phyloP scores from a whole-genome alignment of 2,888 invertebrate genomes.

The Melinopterus prodromus region DNA sequence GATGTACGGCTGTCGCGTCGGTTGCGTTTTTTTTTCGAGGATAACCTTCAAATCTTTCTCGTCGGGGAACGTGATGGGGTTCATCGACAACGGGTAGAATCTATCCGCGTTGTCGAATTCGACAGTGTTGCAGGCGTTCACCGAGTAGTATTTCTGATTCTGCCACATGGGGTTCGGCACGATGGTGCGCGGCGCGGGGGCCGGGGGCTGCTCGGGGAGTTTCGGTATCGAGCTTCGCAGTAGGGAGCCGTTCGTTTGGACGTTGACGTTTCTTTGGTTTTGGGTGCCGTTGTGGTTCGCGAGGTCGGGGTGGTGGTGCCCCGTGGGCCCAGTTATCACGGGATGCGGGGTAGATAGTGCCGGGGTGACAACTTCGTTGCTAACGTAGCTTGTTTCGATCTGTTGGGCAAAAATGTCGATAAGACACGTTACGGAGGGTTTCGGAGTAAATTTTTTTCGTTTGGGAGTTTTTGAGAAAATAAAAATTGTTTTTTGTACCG shows the following conservation, averaged over 20 bases:
- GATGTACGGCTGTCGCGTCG: background rate
- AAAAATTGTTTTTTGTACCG: too few species aligned
- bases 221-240: slow-evolving; percentile 17
- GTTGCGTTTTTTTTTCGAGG: background rate
- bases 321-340: background rate
- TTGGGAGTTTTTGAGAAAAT: too few species aligned
- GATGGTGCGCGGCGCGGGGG: slow-evolving; percentile 14
- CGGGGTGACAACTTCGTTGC: background rate
- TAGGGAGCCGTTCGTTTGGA: slow-evolving; percentile 4
- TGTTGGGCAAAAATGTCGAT: background rate
- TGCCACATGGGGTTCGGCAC: slow-evolving; percentile 46
- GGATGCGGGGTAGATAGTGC: background rate
- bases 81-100: slow-evolving; percentile 56
- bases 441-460: too few species aligned
- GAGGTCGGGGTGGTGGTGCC: background rate
- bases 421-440: too few species aligned
- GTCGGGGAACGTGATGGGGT: slow-evolving; percentile 48
- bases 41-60: background rate
- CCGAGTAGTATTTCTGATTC: slow-evolving; percentile 53
- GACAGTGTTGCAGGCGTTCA: slow-evolving; percentile 50
- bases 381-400: background rate
- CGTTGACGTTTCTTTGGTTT: background rate
- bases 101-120: slow-evolving; percentile 51
- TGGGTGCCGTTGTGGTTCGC: background rate
- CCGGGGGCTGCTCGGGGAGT: slow-evolving; percentile 23